Evolutionary conservation across 2,113 vertebrate genomes (phyloP), one percentile per base, ranked within the genome.

Genomic region (Cygnus atratus): DNA sequence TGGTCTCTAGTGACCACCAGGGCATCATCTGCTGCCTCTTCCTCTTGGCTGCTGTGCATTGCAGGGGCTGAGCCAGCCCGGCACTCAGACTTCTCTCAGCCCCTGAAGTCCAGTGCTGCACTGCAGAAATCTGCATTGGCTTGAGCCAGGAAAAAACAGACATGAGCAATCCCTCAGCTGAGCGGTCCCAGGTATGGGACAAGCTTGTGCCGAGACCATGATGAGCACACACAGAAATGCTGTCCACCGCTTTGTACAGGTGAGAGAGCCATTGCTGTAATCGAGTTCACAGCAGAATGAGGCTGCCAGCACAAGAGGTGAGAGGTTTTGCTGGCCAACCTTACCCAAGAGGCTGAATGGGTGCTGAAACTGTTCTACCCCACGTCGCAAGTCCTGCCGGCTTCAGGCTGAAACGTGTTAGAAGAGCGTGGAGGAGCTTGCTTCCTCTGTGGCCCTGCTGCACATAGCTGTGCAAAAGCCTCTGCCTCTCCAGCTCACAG

Each of bases 161-260:
- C 74, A 41, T n/a, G 24, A 92, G 76, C 74, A 78, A 65, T 26
- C 17, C 35, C 35, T 78, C 22, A 44, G 62, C 52, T 76, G 57
- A 72, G 46, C 0, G 0, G 17, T 43, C 24, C 5, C 2, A 33
- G 6, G 10, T 22, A 33, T 14, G 20, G 61, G 33, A 61, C 46
- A 75, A 75, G 11, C 29, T 29, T 1, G 7, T 28, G 48, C 39
- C 31, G 65, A 68, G 57, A 77, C 78, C 4, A 28, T 0, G 10
- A 54, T 25, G 39, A 29, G 46, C 59, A 24, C 29, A 33, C 54
- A 46, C 24, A 39, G 14, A 80, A 86, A 72, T 35, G 43, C 52
- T 78, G 57, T 63, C 88, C 67, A 84, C 29, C 29, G 43, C 80
- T 52, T 50, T 58, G 17, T 31, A 33, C 13, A 14, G 84, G 71